Evolutionary conservation across 1,140 invertebrate species (phyloP).

Genomic region (Elysia chlorotica): DNA sequence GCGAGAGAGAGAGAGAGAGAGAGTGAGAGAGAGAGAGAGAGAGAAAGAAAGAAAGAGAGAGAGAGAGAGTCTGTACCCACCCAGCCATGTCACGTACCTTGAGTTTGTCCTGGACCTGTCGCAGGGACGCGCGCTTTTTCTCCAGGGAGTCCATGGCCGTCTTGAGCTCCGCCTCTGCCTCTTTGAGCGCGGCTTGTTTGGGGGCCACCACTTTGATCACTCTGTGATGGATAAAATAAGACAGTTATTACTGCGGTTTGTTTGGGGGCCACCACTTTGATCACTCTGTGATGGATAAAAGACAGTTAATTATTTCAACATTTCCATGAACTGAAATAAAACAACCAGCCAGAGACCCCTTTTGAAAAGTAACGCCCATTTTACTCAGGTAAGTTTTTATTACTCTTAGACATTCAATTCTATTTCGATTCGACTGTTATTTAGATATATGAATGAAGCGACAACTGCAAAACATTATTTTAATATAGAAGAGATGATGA

Average conservation of each 20-base stretch:
- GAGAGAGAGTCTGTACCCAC: no score
- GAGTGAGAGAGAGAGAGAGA: neutral
- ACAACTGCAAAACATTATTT: no score
- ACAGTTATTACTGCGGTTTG: conserved; percentile 55
- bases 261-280: conserved; percentile 65
- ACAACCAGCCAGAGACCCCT: no score
- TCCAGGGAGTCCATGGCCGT: conserved; percentile 63
- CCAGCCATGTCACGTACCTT: neutral
- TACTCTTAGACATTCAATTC: no score
- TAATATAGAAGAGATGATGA: no score
- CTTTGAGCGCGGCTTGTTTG: conserved; percentile 64
- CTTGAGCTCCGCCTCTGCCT: conserved; percentile 56
- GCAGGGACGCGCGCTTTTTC: conserved; percentile 58
- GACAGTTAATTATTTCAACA: no score
- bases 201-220: conserved; percentile 65
- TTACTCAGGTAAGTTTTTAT: no score
- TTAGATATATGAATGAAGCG: no score
- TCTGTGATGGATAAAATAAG: conserved; percentile 17
- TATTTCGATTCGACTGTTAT: no score
- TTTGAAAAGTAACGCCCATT: no score
- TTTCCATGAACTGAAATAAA: no score
- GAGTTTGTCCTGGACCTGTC: conserved; percentile 44
- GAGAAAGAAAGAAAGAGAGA: neutral
- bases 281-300: conserved; percentile 43
- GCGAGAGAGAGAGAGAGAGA: neutral